A percentile compares a stretch with the other conserved stretches of the same genome.
phyloP scores from a whole-genome alignment of 2,888 invertebrate species.

The Orthosia gracilis region DNA sequence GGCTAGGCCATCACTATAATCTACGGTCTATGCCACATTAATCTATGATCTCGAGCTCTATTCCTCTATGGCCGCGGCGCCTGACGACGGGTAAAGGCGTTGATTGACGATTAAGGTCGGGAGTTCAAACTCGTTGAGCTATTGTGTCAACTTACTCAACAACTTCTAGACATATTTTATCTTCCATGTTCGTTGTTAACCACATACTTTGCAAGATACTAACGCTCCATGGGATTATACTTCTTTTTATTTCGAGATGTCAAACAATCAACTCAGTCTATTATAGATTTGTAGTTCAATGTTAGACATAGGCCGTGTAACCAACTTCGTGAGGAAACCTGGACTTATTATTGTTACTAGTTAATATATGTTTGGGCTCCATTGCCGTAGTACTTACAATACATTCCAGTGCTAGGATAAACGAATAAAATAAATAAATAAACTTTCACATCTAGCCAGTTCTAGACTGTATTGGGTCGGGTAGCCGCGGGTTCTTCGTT shows the following conservation, averaged over 20 bases:
- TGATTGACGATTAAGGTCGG: slow-evolving; percentile 55
- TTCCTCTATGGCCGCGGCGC: slow-evolving; percentile 19
- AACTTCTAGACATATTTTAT: neutral
- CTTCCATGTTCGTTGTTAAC: neutral
- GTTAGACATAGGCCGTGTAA: too few species aligned
- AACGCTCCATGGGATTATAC: neutral
- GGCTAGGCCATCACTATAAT: neutral
- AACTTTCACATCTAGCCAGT: too few species aligned
- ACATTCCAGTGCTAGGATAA: too few species aligned
- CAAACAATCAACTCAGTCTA: too few species aligned
- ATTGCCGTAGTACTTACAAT: too few species aligned
- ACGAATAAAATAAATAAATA: too few species aligned
- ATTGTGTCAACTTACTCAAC: slow-evolving; percentile 18
- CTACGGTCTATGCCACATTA: slow-evolving; percentile 40
- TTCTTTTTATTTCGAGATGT: neutral
- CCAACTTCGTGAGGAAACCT: too few species aligned
- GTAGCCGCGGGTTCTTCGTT: too few species aligned
- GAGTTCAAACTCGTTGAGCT: slow-evolving; percentile 49
- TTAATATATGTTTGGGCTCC: too few species aligned
- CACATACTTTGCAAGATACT: neutral
- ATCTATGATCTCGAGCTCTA: slow-evolving; percentile 35
- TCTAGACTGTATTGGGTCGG: too few species aligned
- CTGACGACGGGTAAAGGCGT: slow-evolving; percentile 34
- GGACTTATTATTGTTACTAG: too few species aligned
- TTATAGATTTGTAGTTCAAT: too few species aligned